Evolutionary conservation across 1,140 invertebrate species (phyloP).

Genomic region (Euborellia annulipes): DNA sequence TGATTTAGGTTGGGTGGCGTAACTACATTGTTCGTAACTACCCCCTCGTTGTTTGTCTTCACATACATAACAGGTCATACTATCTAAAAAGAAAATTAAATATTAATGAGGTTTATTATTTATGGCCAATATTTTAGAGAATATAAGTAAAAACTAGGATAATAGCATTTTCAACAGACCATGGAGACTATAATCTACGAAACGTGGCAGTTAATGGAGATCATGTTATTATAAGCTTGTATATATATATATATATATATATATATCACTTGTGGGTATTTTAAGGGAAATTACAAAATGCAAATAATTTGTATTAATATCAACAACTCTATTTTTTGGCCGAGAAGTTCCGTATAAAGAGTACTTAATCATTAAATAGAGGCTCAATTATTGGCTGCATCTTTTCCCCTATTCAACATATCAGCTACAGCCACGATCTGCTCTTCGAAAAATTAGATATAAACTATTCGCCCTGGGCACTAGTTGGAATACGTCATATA

Average conservation of each 20-base stretch:
- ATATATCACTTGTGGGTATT: not conserved
- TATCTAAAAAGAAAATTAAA: conserved; percentile 3
- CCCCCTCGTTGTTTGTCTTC: conserved; percentile 29
- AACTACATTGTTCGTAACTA: conserved; percentile 33
- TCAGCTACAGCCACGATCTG: too few species aligned
- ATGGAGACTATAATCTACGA: conserved; percentile 2
- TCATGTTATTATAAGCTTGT: not conserved
- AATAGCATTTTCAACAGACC: not conserved
- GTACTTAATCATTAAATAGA: too few species aligned
- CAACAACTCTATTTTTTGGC: too few species aligned
- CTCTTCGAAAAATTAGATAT: too few species aligned
- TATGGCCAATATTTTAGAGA: conserved; percentile 1
- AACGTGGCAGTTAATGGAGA: not conserved
- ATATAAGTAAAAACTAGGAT: not conserved
- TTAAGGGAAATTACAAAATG: too few species aligned
- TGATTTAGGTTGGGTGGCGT: conserved; percentile 22
- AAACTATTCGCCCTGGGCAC: too few species aligned
- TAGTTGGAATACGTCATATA: too few species aligned
- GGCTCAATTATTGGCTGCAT: too few species aligned
- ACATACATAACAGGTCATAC: conserved; percentile 34
- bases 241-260: not conserved
- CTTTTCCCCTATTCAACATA: too few species aligned
- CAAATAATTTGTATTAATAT: too few species aligned
- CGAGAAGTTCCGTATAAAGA: too few species aligned
- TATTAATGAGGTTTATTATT: conserved; percentile 2